Conservation (phyloP, 2,888 invertebrate genomes). For the Drosophila eohydei region DNA sequence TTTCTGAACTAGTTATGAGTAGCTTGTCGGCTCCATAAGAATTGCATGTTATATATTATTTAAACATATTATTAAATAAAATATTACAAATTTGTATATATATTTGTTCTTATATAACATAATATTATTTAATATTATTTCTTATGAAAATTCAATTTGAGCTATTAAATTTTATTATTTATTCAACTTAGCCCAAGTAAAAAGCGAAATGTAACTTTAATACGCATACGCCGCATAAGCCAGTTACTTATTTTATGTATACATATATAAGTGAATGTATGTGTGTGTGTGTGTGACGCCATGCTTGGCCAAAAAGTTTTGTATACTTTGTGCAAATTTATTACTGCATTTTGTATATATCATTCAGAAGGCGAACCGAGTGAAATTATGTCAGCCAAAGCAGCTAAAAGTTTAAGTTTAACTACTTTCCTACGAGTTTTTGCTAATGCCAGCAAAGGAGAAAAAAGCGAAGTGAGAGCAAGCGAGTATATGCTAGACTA, state of each 20-base stretch:
- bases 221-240: conserved; percentile 38
- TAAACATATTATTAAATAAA: not conserved
- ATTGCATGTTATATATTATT: not conserved
- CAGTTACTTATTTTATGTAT: conserved; percentile 15
- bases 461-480: conserved; percentile 8
- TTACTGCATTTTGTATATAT: conserved; percentile 64
- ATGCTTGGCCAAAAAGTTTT: conserved; percentile 39
- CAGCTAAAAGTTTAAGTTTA: conserved; percentile 72
- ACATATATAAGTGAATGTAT: not conserved
- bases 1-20: not conserved
- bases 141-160: not conserved
- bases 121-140: too few relatives aligned
- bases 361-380: conserved; percentile 58
- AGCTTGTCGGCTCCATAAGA: not conserved
- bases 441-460: conserved; percentile 34
- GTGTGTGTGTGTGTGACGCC: conserved; percentile 6
- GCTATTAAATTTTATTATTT: not conserved
- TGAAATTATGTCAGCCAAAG: conserved; percentile 70
- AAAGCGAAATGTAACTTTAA: conserved; percentile 44
- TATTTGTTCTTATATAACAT: not conserved
- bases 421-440: conserved; percentile 75
- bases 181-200: not conserved
- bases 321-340: conserved; percentile 66
- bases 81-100: not conserved
- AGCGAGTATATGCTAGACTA: not conserved